Evolutionary conservation across 2,113 vertebrate species (phyloP), one percentile per base, ranked within the genome.

Genomic region (Callocephalon fimbriatum): DNA sequence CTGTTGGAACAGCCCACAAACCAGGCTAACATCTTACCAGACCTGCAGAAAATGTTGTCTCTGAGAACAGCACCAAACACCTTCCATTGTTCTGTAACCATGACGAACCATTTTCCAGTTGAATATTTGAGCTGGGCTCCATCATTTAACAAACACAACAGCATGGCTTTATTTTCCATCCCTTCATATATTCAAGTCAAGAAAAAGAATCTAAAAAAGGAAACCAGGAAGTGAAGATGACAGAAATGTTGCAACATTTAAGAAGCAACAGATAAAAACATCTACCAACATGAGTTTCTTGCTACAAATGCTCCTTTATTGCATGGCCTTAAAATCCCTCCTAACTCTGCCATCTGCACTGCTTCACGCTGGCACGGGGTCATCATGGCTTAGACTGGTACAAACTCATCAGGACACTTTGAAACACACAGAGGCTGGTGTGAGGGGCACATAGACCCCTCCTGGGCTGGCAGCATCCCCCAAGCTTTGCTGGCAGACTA

Each of bases 331-430:
- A 14, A 6, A 58, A 13, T 15, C 2, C 2, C 59, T 63, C 56
- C 1, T 4, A 9, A 0, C 18, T 27, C 27, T 12, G 25, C 23
- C 40, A 18, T 12, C 35, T 35, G n/a, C 8, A 26, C 67, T 11
- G 48, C 50, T n/a, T 37, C 62, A 2, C 15, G 7, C 37, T 12
- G 18, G 18, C 87, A 61, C 53, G 35, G 35, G 42, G 38, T 6
- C 58, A 22, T 18, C 22, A 2, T 1, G 3, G 11, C 40, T 31
- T 4, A 71, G 40, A 15, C 54, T 27, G 0, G 0, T 5, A 29
- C 29, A 22, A 27, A 32, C 7, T 5, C 7, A 67, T 76, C 25
- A 10, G 66, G 51, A 6, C 61, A 12, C 31, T 5, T 9, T 17
- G 14, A 5, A 8, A 1, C 48, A 11, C 21, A 8, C 35, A 50